A percentile compares a stretch with the other conserved stretches of the same genome.
phyloP scores from a whole-genome alignment of 2,888 invertebrate genomes.

The Aporophyla nigra region DNA sequence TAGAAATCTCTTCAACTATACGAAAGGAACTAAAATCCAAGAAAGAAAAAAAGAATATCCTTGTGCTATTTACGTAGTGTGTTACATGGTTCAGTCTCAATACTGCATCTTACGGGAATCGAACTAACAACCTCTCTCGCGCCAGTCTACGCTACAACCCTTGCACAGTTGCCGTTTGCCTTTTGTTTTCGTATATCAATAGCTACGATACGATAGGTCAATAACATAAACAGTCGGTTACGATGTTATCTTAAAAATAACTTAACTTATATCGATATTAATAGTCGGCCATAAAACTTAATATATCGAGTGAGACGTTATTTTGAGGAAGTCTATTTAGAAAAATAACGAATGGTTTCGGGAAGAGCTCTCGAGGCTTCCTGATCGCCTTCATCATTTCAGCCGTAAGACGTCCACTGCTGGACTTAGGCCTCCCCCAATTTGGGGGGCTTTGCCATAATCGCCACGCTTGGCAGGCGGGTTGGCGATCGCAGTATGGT shows the following conservation, averaged over 20 bases:
- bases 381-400: background rate
- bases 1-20: background rate
- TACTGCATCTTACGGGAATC: background rate
- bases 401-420: too few relatives aligned
- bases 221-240: slow-evolving; percentile 20
- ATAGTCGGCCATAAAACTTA: slow-evolving; percentile 46
- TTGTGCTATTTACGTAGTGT: background rate
- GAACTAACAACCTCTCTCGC: background rate
- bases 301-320: slow-evolving; percentile 49
- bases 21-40: background rate
- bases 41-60: background rate
- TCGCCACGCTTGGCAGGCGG: too few relatives aligned
- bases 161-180: background rate
- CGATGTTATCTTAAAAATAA: slow-evolving; percentile 44
- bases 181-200: background rate
- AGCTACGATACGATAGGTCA: background rate
- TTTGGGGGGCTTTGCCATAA: too few relatives aligned
- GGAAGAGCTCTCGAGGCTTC: background rate
- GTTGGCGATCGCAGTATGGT: too few relatives aligned
- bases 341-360: slow-evolving; percentile 45
- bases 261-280: slow-evolving; percentile 31
- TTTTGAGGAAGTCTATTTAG: slow-evolving; percentile 45
- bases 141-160: background rate
- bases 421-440: too few relatives aligned
- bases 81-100: background rate